Evolutionary conservation across 2,797 vertebrate genomes (phyloP).

Genomic region (Tiaroga cobitis): DNA sequence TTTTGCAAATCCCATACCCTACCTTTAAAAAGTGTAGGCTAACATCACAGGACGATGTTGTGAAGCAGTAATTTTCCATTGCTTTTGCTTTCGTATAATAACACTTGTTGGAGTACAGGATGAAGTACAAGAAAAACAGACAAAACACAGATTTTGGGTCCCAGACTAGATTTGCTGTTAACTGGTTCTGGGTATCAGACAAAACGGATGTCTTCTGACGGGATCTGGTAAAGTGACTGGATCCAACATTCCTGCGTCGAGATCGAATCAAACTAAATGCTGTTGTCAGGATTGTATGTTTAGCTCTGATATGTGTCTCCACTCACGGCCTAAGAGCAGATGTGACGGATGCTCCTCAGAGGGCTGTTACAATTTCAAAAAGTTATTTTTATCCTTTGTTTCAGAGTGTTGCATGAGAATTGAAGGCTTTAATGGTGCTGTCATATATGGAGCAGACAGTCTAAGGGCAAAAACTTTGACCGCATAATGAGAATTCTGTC

Average conservation of each 20-base stretch:
- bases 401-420: slow-evolving; percentile 7
- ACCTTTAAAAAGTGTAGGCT: too few relatives aligned
- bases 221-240: neutral
- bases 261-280: neutral
- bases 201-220: neutral
- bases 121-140: too few relatives aligned
- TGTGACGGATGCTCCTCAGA: neutral
- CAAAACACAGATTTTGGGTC: too few relatives aligned
- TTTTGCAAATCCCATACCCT: too few relatives aligned
- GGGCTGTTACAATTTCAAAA: slow-evolving; percentile 4
- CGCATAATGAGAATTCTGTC: neutral
- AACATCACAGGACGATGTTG: too few relatives aligned
- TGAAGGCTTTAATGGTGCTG: neutral
- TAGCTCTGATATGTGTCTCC: neutral
- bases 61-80: too few relatives aligned
- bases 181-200: neutral
- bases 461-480: neutral
- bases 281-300: neutral
- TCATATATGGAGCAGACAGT: slow-evolving; percentile 20
- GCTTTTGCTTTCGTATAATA: too few relatives aligned
- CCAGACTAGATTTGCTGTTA: too few relatives aligned
- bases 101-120: too few relatives aligned
- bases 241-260: neutral
- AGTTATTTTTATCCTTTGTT: neutral
- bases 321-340: neutral